phyloP scores from a whole-genome alignment of 2,113 vertebrate genomes.

The Cavia aperea region DNA sequence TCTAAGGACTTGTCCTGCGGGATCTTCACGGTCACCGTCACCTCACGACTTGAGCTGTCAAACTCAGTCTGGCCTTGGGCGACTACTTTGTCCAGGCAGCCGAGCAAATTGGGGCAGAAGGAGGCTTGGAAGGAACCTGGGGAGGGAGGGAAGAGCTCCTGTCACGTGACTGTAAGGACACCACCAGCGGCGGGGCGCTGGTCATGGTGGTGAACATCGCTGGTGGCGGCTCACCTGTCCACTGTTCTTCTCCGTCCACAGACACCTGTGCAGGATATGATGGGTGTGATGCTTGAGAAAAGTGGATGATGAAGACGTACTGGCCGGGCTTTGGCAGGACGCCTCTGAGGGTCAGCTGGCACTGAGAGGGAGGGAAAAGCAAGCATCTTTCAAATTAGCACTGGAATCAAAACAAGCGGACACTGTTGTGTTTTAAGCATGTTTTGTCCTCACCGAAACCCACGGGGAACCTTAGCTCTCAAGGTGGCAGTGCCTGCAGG shows the following conservation, averaged over 20 bases:
- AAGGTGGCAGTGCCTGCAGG: not conserved
- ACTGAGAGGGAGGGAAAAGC: conserved; percentile 70
- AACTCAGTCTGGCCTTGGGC: conserved; percentile 79
- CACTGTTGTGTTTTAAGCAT: too few relatives aligned
- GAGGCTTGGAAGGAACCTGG: conserved; percentile 84
- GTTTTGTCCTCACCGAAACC: not conserved
- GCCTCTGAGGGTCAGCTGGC: conserved; percentile 80
- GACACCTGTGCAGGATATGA: conserved; percentile 80
- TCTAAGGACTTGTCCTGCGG: conserved; percentile 81
- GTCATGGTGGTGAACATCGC: too few relatives aligned
- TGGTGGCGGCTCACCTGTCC: conserved; percentile 79
- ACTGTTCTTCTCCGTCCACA: conserved; percentile 74
- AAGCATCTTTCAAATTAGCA: not conserved
- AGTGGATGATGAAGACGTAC: conserved; percentile 85
- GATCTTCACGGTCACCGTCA: conserved; percentile 81
- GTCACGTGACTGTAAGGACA: accelerated
- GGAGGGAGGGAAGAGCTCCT: not conserved
- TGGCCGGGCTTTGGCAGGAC: conserved; percentile 76
- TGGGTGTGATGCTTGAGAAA: conserved; percentile 80
- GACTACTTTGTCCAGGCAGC: conserved; percentile 84
- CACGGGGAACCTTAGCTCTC: not conserved
- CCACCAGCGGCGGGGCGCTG: accelerated
- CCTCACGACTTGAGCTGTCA: conserved; percentile 74
- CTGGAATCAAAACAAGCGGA: not conserved
- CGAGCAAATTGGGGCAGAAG: conserved; percentile 87